Evolutionary conservation across 2,113 vertebrate genomes (phyloP), one percentile per base, ranked within the genome.

Genomic region (Syngnathoides biaculeatus): DNA sequence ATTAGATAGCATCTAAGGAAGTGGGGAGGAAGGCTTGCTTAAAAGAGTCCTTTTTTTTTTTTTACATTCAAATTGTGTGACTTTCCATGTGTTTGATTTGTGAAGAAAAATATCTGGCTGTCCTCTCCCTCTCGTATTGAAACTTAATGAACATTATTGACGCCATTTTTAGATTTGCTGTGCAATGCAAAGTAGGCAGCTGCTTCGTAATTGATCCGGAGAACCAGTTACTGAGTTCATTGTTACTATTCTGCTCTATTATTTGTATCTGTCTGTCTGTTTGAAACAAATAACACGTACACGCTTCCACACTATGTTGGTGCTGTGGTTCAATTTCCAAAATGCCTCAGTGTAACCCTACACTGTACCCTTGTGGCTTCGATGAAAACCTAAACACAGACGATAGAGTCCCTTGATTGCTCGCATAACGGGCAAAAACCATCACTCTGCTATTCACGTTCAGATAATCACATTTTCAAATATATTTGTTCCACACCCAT

Each of bases 301-400:
- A 15, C 3, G 24, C 43, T 58, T 14, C 48, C 60, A 52, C 24
- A 69, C 60, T 58, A 38, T 45, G 20, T 61, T 76, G 59, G 39
- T 64, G 39, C 69, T 68, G 35, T 47, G 61, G 22, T 65, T 22
- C 45, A 7, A 38, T n/a, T 42, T 3, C 8, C 39, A 30, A 38
- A 40, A 67, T 30, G 14, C 14, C 12, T 30, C 5, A 27, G 24
- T 17, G n/a, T 69, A n/a, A 55, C 64, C 60, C 52, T 59, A 10
- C 20, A 63, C 52, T 50, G 19, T 42, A 35, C 65, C 55, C 53
- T 56, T 57, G 35, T 70, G 62, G 27, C 48, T 43, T 50, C 19
- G 59, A 68, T 78, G 66, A 79, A 72, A 64, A 64, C 64, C 19
- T 57, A 45, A 55, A 59, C 65, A 30, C 15, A 65, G n/a, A 65